Evolutionary conservation across 1,140 invertebrate genomes (phyloP).

Genomic region (Drosophila prosaltans): DNA sequence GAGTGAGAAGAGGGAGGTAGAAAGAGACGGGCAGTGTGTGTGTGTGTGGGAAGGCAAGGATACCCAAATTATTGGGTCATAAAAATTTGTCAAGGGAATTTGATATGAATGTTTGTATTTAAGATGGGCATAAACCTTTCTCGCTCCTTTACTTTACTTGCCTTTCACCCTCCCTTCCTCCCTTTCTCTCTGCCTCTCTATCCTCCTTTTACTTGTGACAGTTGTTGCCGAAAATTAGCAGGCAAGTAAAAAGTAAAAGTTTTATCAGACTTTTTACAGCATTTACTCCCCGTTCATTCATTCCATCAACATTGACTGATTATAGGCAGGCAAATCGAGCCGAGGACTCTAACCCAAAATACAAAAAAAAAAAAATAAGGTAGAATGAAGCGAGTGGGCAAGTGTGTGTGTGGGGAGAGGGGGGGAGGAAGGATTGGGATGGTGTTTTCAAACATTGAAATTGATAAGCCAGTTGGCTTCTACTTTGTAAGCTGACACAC

Average conservation of each 20-base stretch:
- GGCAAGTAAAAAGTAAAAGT: conserved; percentile 55
- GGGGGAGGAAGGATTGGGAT: neutral
- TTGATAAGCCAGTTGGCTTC: conserved; percentile 69
- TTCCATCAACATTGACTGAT: conserved; percentile 67
- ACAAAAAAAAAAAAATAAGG: conserved; percentile 19
- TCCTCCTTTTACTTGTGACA: conserved; percentile 36
- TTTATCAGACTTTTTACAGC: conserved; percentile 68
- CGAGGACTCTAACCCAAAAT: conserved; percentile 17
- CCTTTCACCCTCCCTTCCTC: too few relatives aligned
- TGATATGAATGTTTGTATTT: conserved; percentile 31
- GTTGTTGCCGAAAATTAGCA: conserved; percentile 54
- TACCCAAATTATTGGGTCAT: conserved; percentile 68
- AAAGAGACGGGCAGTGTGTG: neutral
- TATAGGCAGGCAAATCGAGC: conserved; percentile 68
- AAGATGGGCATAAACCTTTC: conserved; percentile 21
- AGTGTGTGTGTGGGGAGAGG: neutral
- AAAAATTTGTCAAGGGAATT: conserved; percentile 60
- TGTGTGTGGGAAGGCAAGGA: conserved; percentile 55
- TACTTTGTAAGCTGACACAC: conserved; percentile 47
- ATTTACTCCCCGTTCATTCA: conserved; percentile 13
- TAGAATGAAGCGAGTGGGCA: neutral
- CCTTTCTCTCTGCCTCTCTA: conserved; percentile 9
- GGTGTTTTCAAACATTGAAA: conserved; percentile 45
- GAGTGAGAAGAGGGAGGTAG: conserved; percentile 34
- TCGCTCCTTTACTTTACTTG: neutral